Evolutionary conservation across 2,113 vertebrate species (phyloP).

Genomic region (Halichoeres trimaculatus): DNA sequence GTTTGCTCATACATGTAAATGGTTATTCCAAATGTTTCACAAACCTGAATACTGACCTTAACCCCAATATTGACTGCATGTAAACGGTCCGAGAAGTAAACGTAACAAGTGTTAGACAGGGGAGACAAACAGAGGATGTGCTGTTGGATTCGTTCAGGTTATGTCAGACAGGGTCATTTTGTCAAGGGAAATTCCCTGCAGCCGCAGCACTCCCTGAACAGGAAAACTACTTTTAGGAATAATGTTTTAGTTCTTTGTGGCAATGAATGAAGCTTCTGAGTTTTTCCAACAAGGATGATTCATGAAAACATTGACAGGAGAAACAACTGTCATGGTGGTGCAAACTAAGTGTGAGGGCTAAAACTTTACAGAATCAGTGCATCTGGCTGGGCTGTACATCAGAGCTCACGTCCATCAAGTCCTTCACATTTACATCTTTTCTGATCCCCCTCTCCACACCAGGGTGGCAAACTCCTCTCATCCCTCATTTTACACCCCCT

Average conservation of each 20-base stretch:
- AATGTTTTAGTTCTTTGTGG: too few species aligned
- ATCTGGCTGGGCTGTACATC: not conserved
- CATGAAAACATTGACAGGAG: not conserved
- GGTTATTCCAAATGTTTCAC: too few species aligned
- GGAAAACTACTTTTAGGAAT: not conserved
- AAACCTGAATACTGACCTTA: too few species aligned
- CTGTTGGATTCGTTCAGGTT: too few species aligned
- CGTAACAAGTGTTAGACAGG: too few species aligned
- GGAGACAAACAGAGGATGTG: too few species aligned
- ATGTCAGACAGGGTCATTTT: too few species aligned
- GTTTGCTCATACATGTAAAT: too few species aligned
- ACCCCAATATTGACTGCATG: too few species aligned
- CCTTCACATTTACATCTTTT: slow-evolving; percentile 1
- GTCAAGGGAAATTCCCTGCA: too few species aligned
- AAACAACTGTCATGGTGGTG: not conserved
- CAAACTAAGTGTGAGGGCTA: not conserved
- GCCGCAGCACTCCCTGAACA: not conserved
- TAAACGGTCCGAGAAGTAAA: too few species aligned
- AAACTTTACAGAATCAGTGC: not conserved
- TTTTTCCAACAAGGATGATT: not conserved
- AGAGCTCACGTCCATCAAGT: slow-evolving; percentile 21
- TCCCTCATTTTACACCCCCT: not conserved
- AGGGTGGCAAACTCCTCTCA: slow-evolving; percentile 8
- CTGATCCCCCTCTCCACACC: not conserved
- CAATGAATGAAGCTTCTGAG: too few species aligned